Percentiles rank a stretch among this genome's conserved stretches.
phyloP scores from a whole-genome alignment of 2,113 vertebrate species.

The Lepus europaeus region DNA sequence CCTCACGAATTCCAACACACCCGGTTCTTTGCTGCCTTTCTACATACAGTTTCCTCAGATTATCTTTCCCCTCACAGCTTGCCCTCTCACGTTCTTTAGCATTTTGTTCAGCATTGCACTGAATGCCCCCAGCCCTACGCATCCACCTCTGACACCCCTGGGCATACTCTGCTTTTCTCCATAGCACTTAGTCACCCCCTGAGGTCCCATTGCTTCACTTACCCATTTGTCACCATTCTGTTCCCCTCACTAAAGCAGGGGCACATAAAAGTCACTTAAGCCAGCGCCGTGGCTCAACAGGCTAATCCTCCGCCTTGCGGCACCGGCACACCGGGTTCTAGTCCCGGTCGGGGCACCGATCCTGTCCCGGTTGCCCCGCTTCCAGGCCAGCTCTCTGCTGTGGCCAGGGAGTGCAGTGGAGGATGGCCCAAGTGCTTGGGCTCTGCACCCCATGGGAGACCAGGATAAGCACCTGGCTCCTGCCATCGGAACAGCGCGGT shows the following conservation, averaged over 20 bases:
- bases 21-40: background rate
- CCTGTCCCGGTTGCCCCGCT: too few relatives aligned
- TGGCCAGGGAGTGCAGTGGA: too few relatives aligned
- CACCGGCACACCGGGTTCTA: too few relatives aligned
- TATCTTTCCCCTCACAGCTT: conserved; percentile 24
- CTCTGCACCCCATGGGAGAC: too few relatives aligned
- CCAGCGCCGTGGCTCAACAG: too few relatives aligned
- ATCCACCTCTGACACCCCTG: too few relatives aligned
- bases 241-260: background rate
- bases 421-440: too few relatives aligned
- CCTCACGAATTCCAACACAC: background rate
- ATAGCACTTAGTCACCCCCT: background rate
- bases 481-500: too few relatives aligned
- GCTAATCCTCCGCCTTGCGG: too few relatives aligned
- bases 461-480: too few relatives aligned
- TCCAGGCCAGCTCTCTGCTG: too few relatives aligned
- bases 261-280: background rate
- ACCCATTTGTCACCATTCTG: background rate
- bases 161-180: background rate
- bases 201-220: background rate
- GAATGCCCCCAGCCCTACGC: background rate
- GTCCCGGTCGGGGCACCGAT: too few relatives aligned
- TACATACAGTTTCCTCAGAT: background rate
- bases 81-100: background rate
- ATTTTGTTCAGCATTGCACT: background rate